Conservation (phyloP, 1,140 invertebrate genomes). For the Nomia melanderi region DNA sequence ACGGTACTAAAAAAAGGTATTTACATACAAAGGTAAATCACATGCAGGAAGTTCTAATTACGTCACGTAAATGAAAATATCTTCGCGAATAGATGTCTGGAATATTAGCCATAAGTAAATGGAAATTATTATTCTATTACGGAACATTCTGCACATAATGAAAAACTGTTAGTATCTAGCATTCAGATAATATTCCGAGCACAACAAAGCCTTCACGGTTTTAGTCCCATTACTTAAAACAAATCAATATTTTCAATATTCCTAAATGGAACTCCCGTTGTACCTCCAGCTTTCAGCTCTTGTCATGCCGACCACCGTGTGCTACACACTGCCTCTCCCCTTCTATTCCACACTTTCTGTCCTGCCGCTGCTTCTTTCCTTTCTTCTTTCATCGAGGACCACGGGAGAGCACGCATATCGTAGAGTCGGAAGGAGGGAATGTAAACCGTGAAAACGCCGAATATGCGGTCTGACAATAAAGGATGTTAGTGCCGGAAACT, state of each 20-base stretch:
- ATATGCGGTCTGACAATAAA: conserved; percentile 64
- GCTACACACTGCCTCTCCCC: conserved; percentile 34
- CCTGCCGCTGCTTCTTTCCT: conserved; percentile 20
- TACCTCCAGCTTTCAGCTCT: conserved; percentile 52
- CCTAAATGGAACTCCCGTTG: conserved; percentile 66
- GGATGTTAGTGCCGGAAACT: conserved; percentile 55
- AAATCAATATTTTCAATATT: conserved; percentile 73
- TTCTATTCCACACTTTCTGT: conserved; percentile 50
- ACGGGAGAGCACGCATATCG: conserved; percentile 64
- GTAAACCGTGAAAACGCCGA: conserved; percentile 61
- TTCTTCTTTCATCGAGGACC: conserved; percentile 49
- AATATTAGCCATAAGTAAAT: too few relatives aligned
- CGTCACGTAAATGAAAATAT: too few relatives aligned
- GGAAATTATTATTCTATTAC: too few relatives aligned
- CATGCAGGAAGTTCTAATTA: too few relatives aligned
- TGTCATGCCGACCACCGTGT: conserved; percentile 52
- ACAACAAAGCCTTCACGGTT: too few relatives aligned
- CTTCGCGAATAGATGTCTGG: too few relatives aligned
- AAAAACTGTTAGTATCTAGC: too few relatives aligned
- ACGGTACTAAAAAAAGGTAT: too few relatives aligned
- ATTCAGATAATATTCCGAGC: too few relatives aligned
- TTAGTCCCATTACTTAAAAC: conserved; percentile 61
- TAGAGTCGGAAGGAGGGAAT: conserved; percentile 47
- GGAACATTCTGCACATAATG: too few relatives aligned
- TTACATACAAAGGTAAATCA: too few relatives aligned